Conservation (phyloP, 2,113 vertebrate species). For the Rhynchopsitta pachyrhyncha region DNA sequence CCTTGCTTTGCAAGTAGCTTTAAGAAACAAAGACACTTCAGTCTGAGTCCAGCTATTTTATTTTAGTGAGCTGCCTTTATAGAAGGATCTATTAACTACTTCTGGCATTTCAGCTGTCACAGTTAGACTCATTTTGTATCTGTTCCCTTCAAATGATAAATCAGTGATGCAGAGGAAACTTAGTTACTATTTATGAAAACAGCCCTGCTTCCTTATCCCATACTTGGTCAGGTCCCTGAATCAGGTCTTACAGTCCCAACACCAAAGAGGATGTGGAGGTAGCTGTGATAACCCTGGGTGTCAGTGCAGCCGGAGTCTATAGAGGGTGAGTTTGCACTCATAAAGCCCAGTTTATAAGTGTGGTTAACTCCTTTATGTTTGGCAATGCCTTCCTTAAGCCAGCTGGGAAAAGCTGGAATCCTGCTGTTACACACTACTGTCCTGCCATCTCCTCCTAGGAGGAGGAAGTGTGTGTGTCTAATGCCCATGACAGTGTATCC, state of each 20-base stretch:
- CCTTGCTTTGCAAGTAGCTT: neutral
- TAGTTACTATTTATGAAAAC: neutral
- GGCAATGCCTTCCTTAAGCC: fast-evolving
- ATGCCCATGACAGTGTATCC: fast-evolving
- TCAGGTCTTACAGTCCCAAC: neutral
- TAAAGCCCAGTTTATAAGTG: neutral
- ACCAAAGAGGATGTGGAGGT: neutral
- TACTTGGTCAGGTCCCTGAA: neutral
- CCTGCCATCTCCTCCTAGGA: neutral
- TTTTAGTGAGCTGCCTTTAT: neutral
- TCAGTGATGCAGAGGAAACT: neutral
- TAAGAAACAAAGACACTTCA: neutral
- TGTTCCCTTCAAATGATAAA: neutral
- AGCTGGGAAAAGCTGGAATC: neutral
- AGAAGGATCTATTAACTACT: neutral
- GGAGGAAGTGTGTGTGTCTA: neutral
- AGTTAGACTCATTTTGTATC: neutral
- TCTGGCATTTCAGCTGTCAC: neutral
- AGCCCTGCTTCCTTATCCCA: fast-evolving
- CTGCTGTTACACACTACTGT: neutral
- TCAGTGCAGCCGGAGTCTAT: neutral
- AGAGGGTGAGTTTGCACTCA: neutral
- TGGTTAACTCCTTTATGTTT: neutral
- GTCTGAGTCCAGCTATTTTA: neutral
- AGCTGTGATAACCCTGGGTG: neutral